These are phyloP conservation scores for Ennomos erosarius DNA, from an alignment of 2,888 invertebrate species.

Conservation along the genomic window DNA sequence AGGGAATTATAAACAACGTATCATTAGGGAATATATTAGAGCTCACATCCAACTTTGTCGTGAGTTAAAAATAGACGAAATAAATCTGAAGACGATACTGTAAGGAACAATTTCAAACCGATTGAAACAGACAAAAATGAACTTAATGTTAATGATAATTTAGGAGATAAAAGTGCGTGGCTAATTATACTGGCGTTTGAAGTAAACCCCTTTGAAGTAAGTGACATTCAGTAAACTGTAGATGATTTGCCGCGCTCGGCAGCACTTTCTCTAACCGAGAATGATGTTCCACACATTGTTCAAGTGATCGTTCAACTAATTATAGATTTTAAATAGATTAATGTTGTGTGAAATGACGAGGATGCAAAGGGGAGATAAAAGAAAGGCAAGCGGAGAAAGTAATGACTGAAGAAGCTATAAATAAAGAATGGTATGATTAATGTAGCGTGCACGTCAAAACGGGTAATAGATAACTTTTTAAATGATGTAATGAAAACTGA, in stretches of 20 bases:
- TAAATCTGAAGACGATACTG: constrained; percentile 44
- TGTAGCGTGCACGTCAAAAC: constrained; percentile 42
- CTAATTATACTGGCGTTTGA: constrained; percentile 70
- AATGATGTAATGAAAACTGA: constrained; percentile 32
- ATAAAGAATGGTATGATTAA: constrained; percentile 50
- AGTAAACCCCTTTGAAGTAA: constrained; percentile 76
- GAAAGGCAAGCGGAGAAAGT: too few species aligned
- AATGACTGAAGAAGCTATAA: constrained; percentile 54
- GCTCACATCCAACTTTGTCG: constrained; percentile 69
- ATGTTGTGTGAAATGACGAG: constrained; percentile 69
- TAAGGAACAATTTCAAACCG: constrained; percentile 33
- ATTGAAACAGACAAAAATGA: constrained; percentile 46
- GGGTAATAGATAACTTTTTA: constrained; percentile 41
- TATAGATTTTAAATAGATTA: constrained; percentile 68
- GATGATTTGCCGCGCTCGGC: constrained; percentile 70
- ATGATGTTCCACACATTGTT: constrained; percentile 62
- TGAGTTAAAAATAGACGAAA: constrained; percentile 66
- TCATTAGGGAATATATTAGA: constrained; percentile 63
- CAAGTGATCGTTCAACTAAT: constrained; percentile 64
- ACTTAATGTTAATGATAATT: constrained; percentile 45
- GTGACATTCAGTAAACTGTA: constrained; percentile 77
- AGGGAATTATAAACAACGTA: constrained; percentile 61
- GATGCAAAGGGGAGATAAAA: constrained; percentile 47
- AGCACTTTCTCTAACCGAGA: constrained; percentile 59
- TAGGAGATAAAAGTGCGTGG: constrained; percentile 53